Percentiles rank a stretch among this genome's conserved stretches.
phyloP scores from a whole-genome alignment of 2,113 vertebrate genomes.

The Kryptolebias marmoratus region DNA sequence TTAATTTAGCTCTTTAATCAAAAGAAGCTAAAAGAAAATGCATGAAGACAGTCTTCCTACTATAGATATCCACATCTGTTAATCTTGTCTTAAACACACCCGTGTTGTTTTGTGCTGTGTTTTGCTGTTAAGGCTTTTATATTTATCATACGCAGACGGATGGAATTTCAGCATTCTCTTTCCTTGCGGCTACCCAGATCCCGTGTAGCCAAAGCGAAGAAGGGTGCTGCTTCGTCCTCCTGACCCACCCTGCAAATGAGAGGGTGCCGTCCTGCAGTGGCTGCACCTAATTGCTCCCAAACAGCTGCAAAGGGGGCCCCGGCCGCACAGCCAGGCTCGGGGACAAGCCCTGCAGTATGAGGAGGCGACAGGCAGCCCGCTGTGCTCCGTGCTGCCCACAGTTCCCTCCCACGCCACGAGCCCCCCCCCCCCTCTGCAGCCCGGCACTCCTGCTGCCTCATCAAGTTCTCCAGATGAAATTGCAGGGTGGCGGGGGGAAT shows the following conservation, averaged over 20 bases:
- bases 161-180: constrained; percentile 71
- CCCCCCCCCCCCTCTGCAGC: constrained; percentile 48
- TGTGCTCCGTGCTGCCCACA: constrained; percentile 63
- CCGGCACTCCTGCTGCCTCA: constrained; percentile 76
- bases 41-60: constrained; percentile 20
- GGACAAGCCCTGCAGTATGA: constrained; percentile 73
- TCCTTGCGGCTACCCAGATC: constrained; percentile 69
- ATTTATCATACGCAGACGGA: constrained; percentile 76
- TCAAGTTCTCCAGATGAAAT: constrained; percentile 77
- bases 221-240: constrained; percentile 71
- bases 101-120: constrained; percentile 56
- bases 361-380: constrained; percentile 62
- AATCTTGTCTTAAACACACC: constrained; percentile 59
- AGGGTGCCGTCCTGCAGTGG: constrained; percentile 77
- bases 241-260: constrained; percentile 84
- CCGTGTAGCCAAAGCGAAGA: constrained; percentile 65
- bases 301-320: constrained; percentile 72
- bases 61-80: constrained; percentile 56
- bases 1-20: constrained; percentile 46
- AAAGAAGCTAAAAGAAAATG: constrained; percentile 32
- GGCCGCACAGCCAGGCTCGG: constrained; percentile 50
- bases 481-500: constrained; percentile 77
- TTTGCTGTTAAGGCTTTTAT: constrained; percentile 75
- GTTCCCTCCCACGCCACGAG: constrained; percentile 66
- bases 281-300: constrained; percentile 81